Evolutionary conservation across 92 coral and sea anemone genomes (phyloP), one percentile per base, ranked within the genome.

Genomic region (Bergia sp.): DNA sequence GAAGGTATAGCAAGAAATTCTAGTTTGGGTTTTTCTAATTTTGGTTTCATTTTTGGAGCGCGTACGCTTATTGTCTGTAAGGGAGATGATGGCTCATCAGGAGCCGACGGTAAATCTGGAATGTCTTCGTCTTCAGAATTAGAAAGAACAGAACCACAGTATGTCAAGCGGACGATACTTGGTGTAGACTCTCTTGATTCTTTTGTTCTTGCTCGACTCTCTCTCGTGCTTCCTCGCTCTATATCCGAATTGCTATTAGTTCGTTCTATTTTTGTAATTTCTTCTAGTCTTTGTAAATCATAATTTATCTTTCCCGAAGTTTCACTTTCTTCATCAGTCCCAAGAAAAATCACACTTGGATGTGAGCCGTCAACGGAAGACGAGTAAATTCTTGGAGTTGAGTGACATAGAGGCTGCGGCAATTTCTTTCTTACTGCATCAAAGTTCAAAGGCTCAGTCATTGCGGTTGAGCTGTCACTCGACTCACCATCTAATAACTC

Each of bases 71-170:
- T 1, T 13, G 77, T 49, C 66, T 89, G 89, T 39, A 53, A 23
- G 20, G 90, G 89, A 4, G 89, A 41, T 20, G 90, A 89, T 0
- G 88, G 88, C 20, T 40, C 80, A 29, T 87, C 92, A 23, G 88
- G 86, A 53, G 65, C 69, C 2, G 89, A 85, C 2, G 82, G 79
- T 15, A 83, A 69, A 18, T 77, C 89, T 8, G 95, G 85, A 5
- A 57, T 82, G 23, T 74, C 86, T 41, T 81, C 91, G 75, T 64
- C 90, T 74, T 96, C 99, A 18, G 92, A 85, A 13, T 93, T 92
- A 13, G 94, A 94, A 37, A 95, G 82, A 57, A 96, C 99, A 4
- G 94, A 97, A 10, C 99, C 99, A 75, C 95, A 90, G 77, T 97
- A 97, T 40, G 96, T 97, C 43, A 94, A 82, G 42, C 93, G 93